Base-by-base conservation (phyloP, 2,113 vertebrate genomes). In the Alces alces region DNA sequence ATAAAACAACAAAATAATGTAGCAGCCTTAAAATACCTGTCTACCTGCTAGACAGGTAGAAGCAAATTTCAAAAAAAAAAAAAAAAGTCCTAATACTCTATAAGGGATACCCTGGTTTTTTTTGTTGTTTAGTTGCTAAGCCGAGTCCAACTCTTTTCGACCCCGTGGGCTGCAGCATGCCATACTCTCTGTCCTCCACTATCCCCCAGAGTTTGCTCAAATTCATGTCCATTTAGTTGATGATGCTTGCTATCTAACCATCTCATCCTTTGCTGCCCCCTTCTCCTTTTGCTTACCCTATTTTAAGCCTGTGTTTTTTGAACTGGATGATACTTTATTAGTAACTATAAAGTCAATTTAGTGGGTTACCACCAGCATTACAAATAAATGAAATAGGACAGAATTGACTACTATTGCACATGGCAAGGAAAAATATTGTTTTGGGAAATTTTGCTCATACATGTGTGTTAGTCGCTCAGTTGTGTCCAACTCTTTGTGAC, bases 371-470 rank as follows among this genome's bases (percentile, higher is more conserved):
- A 43, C 30, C 36, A 86, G 66, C 79, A 54, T 73, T 95, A 85
- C 64, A 86, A 96, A 84, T 93, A 88, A 93, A 54, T 58, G 19
- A 95, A 94, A 50, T 27, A 87, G 88, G 85, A 61, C 13, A 89
- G 70, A 94, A 82, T 64, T n/a, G 21, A 57, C 45, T 88, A 84
- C 25, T 16, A 47, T 85, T 82, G 80, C 36, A 55, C 39, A 91
- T 94, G 80, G 25, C 82, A 85, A 95, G 55, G 87, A 78, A 92
- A 96, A 94, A 28, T 87, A 70, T 89, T 97, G 61, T 88, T 95
- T 96, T 93, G 64, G 93, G 85, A 92, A 93, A 52, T 19, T 88
- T 91, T 87, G 91, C 64, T 95, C 10, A 47, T 91, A 52, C 6
- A 0, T 89, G 7, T 47, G 17, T 95, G 13, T 87, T 39, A 25